A percentile compares a stretch with the other conserved stretches of the same genome.
Conservation (phyloP, 1,140 invertebrate genomes). For the Plectrocnemia conspersa region DNA sequence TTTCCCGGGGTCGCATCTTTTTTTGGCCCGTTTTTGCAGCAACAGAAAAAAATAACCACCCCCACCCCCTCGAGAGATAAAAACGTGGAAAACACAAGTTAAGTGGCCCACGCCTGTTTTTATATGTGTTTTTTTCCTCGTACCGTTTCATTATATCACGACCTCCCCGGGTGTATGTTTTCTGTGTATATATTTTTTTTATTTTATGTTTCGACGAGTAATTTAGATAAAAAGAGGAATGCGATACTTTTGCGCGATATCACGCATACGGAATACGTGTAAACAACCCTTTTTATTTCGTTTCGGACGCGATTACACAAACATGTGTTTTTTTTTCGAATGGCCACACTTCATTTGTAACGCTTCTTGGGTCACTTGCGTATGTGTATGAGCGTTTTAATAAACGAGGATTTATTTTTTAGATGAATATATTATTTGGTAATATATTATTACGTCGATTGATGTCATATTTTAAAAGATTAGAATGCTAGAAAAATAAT, state of each 20-base stretch:
- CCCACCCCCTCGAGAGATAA: slow-evolving; percentile 14
- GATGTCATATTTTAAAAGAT: too few relatives aligned
- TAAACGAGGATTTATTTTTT: too few relatives aligned
- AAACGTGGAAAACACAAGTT: slow-evolving; percentile 34
- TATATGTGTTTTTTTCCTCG: slow-evolving; percentile 24
- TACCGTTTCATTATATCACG: slow-evolving; percentile 27
- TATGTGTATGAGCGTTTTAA: too few relatives aligned
- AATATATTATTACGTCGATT: too few relatives aligned
- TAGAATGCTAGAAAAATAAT: too few relatives aligned
- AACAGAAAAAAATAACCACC: not conserved
- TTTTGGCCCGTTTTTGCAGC: not conserved
- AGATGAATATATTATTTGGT: too few relatives aligned
- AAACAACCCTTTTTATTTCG: slow-evolving; percentile 19
- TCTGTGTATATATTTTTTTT: slow-evolving; percentile 8
- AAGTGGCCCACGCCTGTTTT: slow-evolving; percentile 16
- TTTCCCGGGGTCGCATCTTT: slow-evolving; percentile 15
- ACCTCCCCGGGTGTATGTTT: slow-evolving; percentile 5
- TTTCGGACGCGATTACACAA: slow-evolving; percentile 8
- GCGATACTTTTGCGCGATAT: slow-evolving; percentile 23
- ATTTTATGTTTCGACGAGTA: slow-evolving; percentile 16
- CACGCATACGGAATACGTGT: slow-evolving; percentile 17
- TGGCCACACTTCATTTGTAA: too few relatives aligned
- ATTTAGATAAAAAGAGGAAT: slow-evolving; percentile 28
- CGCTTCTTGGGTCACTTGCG: too few relatives aligned
- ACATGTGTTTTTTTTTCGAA: too few relatives aligned